Percentiles rank a stretch among this genome's conserved stretches.
phyloP scores from a whole-genome alignment of 2,888 invertebrate species.

The Embidobia sp. region DNA sequence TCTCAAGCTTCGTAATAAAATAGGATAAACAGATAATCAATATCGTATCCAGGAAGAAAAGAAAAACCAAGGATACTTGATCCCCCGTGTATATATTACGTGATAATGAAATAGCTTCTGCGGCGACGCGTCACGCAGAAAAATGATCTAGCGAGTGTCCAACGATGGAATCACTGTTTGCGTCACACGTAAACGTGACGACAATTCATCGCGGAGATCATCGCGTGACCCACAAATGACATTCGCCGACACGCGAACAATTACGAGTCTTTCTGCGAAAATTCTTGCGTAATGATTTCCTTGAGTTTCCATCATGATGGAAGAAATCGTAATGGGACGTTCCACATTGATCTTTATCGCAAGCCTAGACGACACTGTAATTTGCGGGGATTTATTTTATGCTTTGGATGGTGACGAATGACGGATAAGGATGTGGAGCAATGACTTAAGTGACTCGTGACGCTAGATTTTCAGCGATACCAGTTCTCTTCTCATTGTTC shows the following conservation, averaged over 20 bases:
- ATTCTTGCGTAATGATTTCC: constrained; percentile 44
- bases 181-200: constrained; percentile 32
- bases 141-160: constrained; percentile 3
- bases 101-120: constrained; percentile 39
- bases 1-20: no score
- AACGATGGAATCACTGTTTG: constrained; percentile 43
- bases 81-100: no score
- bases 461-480: background rate
- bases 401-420: background rate
- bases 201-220: constrained; percentile 16
- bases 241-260: constrained; percentile 21
- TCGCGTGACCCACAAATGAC: constrained; percentile 51
- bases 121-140: constrained; percentile 35
- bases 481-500: background rate
- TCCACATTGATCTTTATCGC: constrained; percentile 39
- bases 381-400: constrained; percentile 16
- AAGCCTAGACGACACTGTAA: constrained; percentile 5
- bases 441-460: constrained; percentile 11
- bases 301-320: constrained; percentile 23
- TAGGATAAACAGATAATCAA: no score
- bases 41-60: background rate
- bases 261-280: constrained; percentile 44
- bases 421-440: constrained; percentile 22
- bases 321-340: constrained; percentile 12
- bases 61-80: constrained; percentile 15